These are phyloP conservation scores for Aphaenogaster rudis DNA, from an alignment of 1,140 invertebrate genomes.

Conservation along the genomic window DNA sequence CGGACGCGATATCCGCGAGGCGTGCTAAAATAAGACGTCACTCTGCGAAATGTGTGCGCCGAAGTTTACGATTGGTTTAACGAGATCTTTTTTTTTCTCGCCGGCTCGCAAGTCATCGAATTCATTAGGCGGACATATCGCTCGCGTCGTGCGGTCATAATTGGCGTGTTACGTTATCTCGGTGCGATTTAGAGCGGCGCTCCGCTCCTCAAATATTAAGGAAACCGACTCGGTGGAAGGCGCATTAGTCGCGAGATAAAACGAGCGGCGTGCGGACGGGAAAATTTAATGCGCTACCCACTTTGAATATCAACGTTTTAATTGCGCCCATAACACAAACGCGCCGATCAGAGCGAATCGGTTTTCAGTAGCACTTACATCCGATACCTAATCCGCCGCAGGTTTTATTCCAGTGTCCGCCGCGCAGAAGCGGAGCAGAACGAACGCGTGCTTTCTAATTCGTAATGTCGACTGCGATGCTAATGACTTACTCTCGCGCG, in stretches of 20 bases:
- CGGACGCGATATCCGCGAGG: too few relatives aligned
- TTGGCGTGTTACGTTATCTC: slow-evolving; percentile 16
- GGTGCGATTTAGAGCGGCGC: slow-evolving; percentile 2
- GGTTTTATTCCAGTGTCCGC: slow-evolving; percentile 59
- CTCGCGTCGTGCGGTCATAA: slow-evolving; percentile 14
- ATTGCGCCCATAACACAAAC: slow-evolving; percentile 47
- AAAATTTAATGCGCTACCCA: background rate
- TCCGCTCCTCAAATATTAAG: slow-evolving; percentile 36
- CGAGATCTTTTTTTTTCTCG: background rate
- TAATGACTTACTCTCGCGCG: slow-evolving; percentile 74
- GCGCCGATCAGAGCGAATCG: slow-evolving; percentile 39
- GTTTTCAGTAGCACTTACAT: slow-evolving; percentile 37
- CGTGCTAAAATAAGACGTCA: background rate
- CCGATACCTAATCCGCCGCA: slow-evolving; percentile 27
- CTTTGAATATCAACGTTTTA: slow-evolving; percentile 65
- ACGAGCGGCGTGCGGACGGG: background rate
- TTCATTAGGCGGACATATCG: slow-evolving; percentile 12
- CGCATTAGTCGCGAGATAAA: slow-evolving; percentile 48
- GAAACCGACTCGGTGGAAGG: slow-evolving; percentile 39
- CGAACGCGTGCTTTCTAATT: slow-evolving; percentile 78
- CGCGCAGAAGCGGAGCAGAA: slow-evolving; percentile 70
- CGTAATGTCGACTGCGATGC: slow-evolving; percentile 73
- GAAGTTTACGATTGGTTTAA: slow-evolving; percentile 28
- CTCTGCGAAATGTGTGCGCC: background rate
- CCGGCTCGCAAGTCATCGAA: background rate